Evolutionary conservation across 2,888 invertebrate species (phyloP).

Genomic region (Bruchidius siliquastri): DNA sequence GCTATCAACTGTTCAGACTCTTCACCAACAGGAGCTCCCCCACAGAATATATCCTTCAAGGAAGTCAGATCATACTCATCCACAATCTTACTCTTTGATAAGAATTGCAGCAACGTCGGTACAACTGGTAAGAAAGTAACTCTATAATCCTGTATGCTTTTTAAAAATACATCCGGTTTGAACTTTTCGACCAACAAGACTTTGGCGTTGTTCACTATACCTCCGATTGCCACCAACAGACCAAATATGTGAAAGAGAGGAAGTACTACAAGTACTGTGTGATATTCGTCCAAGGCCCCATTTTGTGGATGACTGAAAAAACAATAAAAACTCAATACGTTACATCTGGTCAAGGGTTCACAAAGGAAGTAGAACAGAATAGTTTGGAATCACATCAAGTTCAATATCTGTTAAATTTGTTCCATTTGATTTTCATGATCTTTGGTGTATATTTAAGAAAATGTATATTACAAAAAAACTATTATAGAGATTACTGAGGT

Average conservation of each 20-base stretch:
- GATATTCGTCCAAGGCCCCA: not conserved
- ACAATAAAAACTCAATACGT: not conserved
- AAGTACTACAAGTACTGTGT: not conserved
- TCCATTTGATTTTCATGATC: too few relatives aligned
- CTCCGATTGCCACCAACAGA: not conserved
- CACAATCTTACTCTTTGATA: not conserved
- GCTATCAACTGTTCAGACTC: not conserved
- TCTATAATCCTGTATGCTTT: not conserved
- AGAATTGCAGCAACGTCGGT: constrained; percentile 1
- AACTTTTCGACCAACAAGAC: not conserved
- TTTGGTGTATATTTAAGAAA: too few relatives aligned
- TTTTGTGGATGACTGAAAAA: not conserved
- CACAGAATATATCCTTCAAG: not conserved
- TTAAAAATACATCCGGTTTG: not conserved
- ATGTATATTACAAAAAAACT: too few relatives aligned
- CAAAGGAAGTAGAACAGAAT: too few relatives aligned
- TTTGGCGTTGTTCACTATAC: not conserved
- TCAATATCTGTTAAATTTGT: too few relatives aligned
- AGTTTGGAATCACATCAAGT: too few relatives aligned
- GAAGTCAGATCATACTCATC: not conserved
- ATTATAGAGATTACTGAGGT: too few relatives aligned
- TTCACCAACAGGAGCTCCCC: not conserved
- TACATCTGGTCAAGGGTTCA: too few relatives aligned
- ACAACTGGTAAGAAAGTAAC: not conserved
- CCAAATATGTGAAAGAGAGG: constrained; percentile 1